These are phyloP conservation scores for Lepidochrysops patricia DNA, from an alignment of 2,888 invertebrate species.

Conservation along the genomic window DNA sequence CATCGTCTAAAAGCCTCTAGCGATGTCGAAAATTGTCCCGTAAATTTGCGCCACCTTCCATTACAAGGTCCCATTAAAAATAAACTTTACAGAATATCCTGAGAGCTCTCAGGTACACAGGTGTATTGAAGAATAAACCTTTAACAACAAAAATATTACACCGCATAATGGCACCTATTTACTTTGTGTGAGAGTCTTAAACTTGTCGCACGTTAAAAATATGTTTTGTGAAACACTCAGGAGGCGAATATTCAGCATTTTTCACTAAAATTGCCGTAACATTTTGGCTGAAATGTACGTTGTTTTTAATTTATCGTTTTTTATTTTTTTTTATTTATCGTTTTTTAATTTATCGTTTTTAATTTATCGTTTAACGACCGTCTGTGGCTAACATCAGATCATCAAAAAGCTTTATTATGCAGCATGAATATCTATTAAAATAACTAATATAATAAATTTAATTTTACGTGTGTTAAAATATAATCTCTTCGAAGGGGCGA, in stretches of 20 bases:
- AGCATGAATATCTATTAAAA: no score
- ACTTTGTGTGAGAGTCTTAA: slow-evolving; percentile 5
- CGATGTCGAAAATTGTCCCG: slow-evolving; percentile 64
- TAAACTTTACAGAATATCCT: slow-evolving; percentile 59
- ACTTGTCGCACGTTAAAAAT: slow-evolving; percentile 7
- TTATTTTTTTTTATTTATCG: no score
- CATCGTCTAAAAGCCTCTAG: slow-evolving; percentile 52
- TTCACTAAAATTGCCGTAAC: not conserved
- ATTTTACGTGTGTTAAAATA: no score
- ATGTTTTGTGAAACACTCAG: slow-evolving; percentile 1
- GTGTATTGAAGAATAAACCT: slow-evolving; percentile 58
- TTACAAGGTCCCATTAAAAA: slow-evolving; percentile 66
- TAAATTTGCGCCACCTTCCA: slow-evolving; percentile 64
- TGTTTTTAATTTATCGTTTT: not conserved
- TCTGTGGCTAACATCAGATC: not conserved
- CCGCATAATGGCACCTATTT: slow-evolving; percentile 5
- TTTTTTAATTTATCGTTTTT: no score
- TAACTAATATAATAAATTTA: no score
- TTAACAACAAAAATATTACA: slow-evolving; percentile 29
- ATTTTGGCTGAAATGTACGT: not conserved
- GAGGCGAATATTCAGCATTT: slow-evolving; percentile 3
- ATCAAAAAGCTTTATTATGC: not conserved
- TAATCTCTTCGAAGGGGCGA: slow-evolving; percentile 26
- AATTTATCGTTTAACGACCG: not conserved
- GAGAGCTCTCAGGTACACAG: slow-evolving; percentile 64